Evolutionary conservation across 2,888 invertebrate genomes (phyloP).

Genomic region (Apodemia hepburni): DNA sequence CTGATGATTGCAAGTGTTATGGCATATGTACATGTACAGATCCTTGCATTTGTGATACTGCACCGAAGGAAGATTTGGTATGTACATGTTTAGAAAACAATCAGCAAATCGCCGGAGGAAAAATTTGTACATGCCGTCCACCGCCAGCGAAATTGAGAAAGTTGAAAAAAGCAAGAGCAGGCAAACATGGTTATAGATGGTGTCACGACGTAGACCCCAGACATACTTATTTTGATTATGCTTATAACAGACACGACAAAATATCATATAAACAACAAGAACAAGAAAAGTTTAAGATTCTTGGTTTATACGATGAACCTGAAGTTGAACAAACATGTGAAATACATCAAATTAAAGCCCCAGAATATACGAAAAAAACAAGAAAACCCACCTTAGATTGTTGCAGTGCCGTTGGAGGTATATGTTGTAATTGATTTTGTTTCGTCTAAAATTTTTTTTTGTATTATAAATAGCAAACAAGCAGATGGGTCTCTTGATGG

Average conservation of each 20-base stretch:
- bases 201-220: constrained; percentile 63
- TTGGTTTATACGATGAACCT: constrained; percentile 47
- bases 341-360: constrained; percentile 43
- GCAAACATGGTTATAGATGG: constrained; percentile 65
- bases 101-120: constrained; percentile 33
- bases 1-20: constrained; percentile 56
- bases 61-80: constrained; percentile 34
- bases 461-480: no score
- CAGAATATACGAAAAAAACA: constrained; percentile 50
- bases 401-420: constrained; percentile 72
- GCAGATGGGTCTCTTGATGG: no score
- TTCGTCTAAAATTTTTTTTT: no score
- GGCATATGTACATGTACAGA: constrained; percentile 49
- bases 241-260: constrained; percentile 56
- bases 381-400: constrained; percentile 64
- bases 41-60: constrained; percentile 56
- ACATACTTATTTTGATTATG: constrained; percentile 66
- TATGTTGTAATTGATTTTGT: not conserved
- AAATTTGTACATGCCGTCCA: constrained; percentile 44
- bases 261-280: constrained; percentile 44
- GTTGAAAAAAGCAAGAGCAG: constrained; percentile 52
- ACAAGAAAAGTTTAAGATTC: constrained; percentile 49
- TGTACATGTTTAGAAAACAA: constrained; percentile 50
- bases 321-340: constrained; percentile 30
- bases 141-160: constrained; percentile 40